Conservation (phyloP, 1,140 invertebrate species). For the Oedothorax gibbosus region DNA sequence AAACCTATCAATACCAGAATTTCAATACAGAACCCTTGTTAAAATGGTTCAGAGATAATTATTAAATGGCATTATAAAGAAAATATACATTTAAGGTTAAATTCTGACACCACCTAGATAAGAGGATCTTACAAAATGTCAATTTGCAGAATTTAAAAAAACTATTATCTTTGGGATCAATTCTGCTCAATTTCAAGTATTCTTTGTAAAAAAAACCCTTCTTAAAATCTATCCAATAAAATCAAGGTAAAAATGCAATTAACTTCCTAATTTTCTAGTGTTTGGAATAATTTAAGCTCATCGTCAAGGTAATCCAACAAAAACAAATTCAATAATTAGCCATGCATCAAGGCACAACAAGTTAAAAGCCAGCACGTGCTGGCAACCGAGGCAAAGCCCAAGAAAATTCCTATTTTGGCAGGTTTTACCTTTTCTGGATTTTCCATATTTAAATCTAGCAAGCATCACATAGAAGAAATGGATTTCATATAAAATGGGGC, state of each 20-base stretch:
- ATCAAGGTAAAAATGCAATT: conserved; percentile 29
- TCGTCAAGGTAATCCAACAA: conserved; percentile 48
- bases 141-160: no score
- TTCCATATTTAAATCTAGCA: conserved; percentile 39
- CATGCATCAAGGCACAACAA: conserved; percentile 61
- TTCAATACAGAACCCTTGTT: no score
- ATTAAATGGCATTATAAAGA: no score
- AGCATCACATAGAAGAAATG: conserved; percentile 24
- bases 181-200: neutral
- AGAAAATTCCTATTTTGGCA: conserved; percentile 44
- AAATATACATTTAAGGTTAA: no score
- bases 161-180: no score
- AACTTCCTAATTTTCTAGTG: conserved; percentile 25
- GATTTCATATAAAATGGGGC: conserved; percentile 43
- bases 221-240: neutral
- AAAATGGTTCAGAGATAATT: no score
- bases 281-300: conserved; percentile 51
- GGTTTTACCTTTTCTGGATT: conserved; percentile 13
- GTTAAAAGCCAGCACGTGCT: conserved; percentile 41
- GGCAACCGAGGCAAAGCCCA: neutral
- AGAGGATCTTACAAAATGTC: no score
- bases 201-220: neutral
- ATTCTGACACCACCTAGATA: no score
- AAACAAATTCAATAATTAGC: conserved; percentile 8
- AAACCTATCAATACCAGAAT: no score